Conservation (phyloP, 2,888 invertebrate genomes). For the Macaria liturata region DNA sequence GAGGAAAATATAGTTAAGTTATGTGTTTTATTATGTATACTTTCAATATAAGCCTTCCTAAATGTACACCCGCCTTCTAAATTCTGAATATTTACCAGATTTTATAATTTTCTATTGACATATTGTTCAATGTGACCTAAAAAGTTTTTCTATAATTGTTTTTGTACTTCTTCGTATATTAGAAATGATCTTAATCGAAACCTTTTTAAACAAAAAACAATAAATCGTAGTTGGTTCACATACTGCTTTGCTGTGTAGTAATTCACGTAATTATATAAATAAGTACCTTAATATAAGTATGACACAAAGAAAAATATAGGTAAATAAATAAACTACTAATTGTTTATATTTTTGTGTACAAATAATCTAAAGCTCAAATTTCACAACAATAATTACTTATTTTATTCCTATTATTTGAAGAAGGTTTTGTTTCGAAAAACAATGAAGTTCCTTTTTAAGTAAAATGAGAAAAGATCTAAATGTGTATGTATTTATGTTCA, state of each 20-base stretch:
- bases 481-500: too few species aligned
- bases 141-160: conserved; percentile 6
- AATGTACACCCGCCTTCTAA: conserved; percentile 8
- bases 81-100: conserved; percentile 14
- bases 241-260: conserved; percentile 13
- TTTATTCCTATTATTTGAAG: too few species aligned
- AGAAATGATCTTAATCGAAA: too few species aligned
- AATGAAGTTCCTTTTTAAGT: too few species aligned
- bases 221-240: neutral
- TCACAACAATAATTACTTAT: too few species aligned
- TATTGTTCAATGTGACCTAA: neutral
- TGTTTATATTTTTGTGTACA: too few species aligned
- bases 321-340: too few species aligned
- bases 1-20: conserved; percentile 13
- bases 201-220: too few species aligned
- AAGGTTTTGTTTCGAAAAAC: too few species aligned
- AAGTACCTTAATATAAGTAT: neutral
- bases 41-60: too few species aligned
- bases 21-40: conserved; percentile 2
- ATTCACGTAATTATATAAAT: conserved; percentile 5
- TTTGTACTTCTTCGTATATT: neutral
- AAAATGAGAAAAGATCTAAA: too few species aligned
- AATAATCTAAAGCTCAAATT: too few species aligned
- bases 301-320: neutral
- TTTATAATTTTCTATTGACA: conserved; percentile 4